phyloP scores from a whole-genome alignment of 2,113 vertebrate genomes.

The Condylura cristata region DNA sequence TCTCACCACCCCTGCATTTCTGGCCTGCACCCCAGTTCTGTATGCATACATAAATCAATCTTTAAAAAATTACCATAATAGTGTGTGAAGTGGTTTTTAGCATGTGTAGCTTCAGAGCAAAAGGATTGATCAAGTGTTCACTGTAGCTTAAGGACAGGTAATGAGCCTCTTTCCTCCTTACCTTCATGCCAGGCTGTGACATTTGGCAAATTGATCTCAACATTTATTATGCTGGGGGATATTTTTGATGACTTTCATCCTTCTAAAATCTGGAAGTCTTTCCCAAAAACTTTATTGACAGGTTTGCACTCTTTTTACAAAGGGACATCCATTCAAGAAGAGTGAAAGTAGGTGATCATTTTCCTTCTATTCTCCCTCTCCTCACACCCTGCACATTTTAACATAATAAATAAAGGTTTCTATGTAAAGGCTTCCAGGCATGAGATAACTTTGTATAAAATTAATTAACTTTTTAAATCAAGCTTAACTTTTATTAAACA shows the following conservation, averaged over 20 bases:
- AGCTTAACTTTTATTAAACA: background rate
- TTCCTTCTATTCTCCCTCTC: background rate
- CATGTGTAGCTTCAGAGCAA: background rate
- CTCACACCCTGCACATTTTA: background rate
- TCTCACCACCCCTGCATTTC: too few species aligned
- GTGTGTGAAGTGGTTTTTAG: background rate
- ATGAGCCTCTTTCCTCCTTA: background rate
- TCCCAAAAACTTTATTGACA: background rate
- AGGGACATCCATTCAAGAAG: background rate
- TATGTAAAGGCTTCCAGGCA: background rate
- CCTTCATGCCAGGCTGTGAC: background rate
- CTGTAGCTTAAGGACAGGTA: background rate
- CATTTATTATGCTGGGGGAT: accelerated
- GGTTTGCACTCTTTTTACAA: background rate
- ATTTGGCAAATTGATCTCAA: background rate
- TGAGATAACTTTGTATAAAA: background rate
- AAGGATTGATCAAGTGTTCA: background rate
- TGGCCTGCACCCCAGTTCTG: too few species aligned
- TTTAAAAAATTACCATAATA: background rate
- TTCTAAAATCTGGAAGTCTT: background rate
- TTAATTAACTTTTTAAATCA: background rate
- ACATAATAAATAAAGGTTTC: background rate
- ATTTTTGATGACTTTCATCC: accelerated
- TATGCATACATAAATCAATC: too few species aligned
- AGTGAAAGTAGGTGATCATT: background rate